These are phyloP conservation scores for Semotilus atromaculatus DNA, from an alignment of 2,797 vertebrate genomes.

Conservation along the genomic window DNA sequence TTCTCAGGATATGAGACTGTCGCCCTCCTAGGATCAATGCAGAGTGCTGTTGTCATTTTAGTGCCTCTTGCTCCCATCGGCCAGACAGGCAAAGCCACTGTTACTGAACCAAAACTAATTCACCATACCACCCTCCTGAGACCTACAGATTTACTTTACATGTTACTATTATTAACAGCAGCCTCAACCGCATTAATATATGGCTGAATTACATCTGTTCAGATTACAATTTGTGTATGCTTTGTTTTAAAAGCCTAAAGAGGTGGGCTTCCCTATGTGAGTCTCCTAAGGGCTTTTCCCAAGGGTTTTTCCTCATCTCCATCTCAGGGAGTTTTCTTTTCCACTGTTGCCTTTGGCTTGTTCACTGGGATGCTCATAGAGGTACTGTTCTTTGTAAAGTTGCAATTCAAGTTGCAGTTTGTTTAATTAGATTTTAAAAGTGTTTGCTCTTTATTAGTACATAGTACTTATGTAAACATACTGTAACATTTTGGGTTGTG, in stretches of 20 bases:
- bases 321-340: background rate
- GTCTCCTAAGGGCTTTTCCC: background rate
- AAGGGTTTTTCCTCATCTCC: background rate
- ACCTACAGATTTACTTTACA: constrained; percentile 10
- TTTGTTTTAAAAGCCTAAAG: background rate
- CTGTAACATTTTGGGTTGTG: background rate
- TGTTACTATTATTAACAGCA: constrained; percentile 21
- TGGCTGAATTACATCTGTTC: background rate
- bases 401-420: too few species aligned
- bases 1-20: constrained; percentile 17
- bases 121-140: background rate
- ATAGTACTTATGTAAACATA: background rate
- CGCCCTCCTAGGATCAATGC: constrained; percentile 26
- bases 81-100: constrained; percentile 9
- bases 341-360: constrained; percentile 1
- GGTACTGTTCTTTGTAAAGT: background rate
- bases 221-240: background rate
- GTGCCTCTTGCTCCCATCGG: constrained; percentile 22
- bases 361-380: background rate
- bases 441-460: background rate
- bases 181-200: background rate
- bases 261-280: background rate
- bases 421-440: background rate
- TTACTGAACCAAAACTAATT: background rate
- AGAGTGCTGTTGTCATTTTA: constrained; percentile 37